phyloP scores from a whole-genome alignment of 2,797 vertebrate species.

The Siniperca scherzeri region DNA sequence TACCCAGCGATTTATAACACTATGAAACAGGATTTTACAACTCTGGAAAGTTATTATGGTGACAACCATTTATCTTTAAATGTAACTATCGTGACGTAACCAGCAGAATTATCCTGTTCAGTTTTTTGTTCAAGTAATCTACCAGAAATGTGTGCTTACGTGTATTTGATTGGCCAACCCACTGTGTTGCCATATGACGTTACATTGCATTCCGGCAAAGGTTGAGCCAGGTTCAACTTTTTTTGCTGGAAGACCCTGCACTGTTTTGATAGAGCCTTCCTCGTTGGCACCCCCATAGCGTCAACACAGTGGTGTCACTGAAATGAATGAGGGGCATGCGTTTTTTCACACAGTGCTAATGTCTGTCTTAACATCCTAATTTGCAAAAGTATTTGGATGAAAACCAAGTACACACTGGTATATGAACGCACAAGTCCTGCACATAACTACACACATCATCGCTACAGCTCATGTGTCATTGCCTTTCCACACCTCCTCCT shows the following conservation, averaged over 20 bases:
- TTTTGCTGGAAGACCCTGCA: background rate
- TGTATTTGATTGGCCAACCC: background rate
- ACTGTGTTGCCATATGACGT: background rate
- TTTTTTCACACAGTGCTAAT: background rate
- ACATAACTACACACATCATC: background rate
- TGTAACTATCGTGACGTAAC: background rate
- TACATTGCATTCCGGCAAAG: background rate
- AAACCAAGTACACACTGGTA: background rate
- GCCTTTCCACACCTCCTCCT: conserved; percentile 15
- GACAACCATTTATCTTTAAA: background rate
- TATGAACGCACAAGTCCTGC: conserved; percentile 1
- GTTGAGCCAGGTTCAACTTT: background rate
- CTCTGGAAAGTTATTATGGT: background rate
- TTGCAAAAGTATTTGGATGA: conserved; percentile 9
- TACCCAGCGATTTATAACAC: background rate
- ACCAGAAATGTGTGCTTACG: background rate
- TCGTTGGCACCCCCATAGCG: background rate
- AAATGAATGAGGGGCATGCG: background rate
- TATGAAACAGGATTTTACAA: background rate
- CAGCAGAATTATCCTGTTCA: background rate
- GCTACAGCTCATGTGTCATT: background rate
- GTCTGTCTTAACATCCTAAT: background rate
- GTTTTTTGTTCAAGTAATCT: background rate
- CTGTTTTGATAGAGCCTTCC: background rate
- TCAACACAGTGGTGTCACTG: background rate